Evolutionary conservation across 2,113 vertebrate genomes (phyloP), one percentile per base, ranked within the genome.

Genomic region (Thinocorus orbignyianus): DNA sequence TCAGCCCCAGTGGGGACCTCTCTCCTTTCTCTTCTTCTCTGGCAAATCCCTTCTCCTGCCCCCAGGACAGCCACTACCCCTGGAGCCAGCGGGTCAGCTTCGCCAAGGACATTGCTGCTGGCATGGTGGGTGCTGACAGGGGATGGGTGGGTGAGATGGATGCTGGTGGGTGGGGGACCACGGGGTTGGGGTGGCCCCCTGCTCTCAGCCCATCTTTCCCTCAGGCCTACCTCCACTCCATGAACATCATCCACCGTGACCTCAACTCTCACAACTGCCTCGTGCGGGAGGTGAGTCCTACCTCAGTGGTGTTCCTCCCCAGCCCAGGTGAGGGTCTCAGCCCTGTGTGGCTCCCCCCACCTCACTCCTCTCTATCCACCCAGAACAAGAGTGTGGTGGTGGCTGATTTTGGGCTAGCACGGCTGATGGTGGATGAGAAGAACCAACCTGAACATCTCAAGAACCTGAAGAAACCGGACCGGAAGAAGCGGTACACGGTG

Each of bases 251-350:
- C 97, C 99, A 99, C 95, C 98, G 99, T 2, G 99, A 99, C 96
- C 99, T 99, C 96, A 99, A 99, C 97, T 99, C 99, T 18, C 98
- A 99, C 98, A 99, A 99, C 98, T 99, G 99, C 97, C 98, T 99
- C 1, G 99, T 99, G 76, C 98, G 99, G 48, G 99, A 99, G 98
- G 97, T 97, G 73, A 88, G 97, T 91, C 39, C 57, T 33, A 13
- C 42, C 20, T 35, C 0, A 2, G 19, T 7, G 4, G 15, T 33
- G 46, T 35, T 17, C 46, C 14, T 28, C 42, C 52, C 60, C 0
- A 1, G 44, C 41, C 35, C 6, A 2, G 42, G 16, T 6, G 4
- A 19, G 33, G 31, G 28, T 71, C 49, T 70, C 9, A 0, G 41
- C 28, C 22, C 26, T 4, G 1, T 9, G 9, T 35, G 60, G 11